phyloP scores from a whole-genome alignment of 2,888 invertebrate genomes.

The Bimastos eiseni region DNA sequence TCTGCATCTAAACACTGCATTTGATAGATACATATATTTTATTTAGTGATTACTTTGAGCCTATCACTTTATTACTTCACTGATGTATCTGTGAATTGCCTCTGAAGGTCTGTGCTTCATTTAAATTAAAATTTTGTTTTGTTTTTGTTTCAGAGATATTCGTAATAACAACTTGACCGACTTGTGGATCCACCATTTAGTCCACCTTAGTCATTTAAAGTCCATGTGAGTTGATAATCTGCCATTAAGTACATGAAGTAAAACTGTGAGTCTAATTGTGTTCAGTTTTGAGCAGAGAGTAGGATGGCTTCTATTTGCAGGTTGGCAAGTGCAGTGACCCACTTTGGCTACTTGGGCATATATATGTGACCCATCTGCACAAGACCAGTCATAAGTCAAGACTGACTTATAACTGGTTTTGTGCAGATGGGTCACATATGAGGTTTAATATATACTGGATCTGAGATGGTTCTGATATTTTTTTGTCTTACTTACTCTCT shows the following conservation, averaged over 20 bases:
- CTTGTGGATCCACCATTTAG: background rate
- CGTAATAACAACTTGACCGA: background rate
- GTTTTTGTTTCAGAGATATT: background rate
- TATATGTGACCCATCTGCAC: too few species aligned
- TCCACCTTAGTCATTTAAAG: background rate
- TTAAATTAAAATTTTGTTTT: background rate
- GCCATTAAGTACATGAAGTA: background rate
- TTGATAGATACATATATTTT: background rate
- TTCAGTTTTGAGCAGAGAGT: background rate
- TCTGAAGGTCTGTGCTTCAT: background rate
- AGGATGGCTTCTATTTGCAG: background rate
- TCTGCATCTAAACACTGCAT: background rate
- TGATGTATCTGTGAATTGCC: background rate
- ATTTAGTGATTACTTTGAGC: background rate
- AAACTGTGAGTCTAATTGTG: background rate
- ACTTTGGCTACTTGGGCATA: too few species aligned
- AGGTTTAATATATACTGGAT: background rate
- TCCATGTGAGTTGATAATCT: slow-evolving; percentile 15
- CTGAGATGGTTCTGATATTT: background rate
- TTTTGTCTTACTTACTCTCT: background rate
- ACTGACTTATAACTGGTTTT: too few species aligned
- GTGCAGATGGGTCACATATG: too few species aligned
- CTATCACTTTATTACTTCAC: background rate
- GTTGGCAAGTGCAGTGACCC: background rate
- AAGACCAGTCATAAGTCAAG: too few species aligned